phyloP scores from a whole-genome alignment of 2,888 invertebrate species.

The Chrysolina haemoptera region DNA sequence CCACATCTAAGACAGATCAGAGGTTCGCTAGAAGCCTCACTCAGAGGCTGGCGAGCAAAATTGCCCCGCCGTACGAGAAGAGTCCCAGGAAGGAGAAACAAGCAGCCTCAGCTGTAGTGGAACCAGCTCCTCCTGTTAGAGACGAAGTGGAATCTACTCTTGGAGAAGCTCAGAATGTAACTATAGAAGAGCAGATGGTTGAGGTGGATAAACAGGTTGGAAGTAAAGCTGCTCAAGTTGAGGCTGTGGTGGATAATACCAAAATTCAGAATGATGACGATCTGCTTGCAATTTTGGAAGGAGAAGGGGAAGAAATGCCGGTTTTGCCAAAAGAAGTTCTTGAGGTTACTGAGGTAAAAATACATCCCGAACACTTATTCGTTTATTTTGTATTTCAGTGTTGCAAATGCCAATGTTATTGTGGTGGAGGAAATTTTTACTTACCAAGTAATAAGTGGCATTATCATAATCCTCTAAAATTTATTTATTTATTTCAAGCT shows the following conservation, averaged over 20 bases:
- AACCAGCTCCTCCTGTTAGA: background rate
- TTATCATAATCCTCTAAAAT: too few relatives aligned
- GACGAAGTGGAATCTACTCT: slow-evolving; percentile 5
- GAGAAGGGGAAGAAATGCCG: slow-evolving; percentile 59
- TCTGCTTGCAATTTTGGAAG: slow-evolving; percentile 73
- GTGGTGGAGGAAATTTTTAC: too few relatives aligned
- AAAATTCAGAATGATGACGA: slow-evolving; percentile 71
- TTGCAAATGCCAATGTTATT: background rate
- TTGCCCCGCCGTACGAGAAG: slow-evolving; percentile 41
- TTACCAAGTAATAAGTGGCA: too few relatives aligned
- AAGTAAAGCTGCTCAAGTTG: background rate
- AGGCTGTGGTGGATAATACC: slow-evolving; percentile 22
- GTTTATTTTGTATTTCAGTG: background rate
- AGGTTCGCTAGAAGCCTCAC: slow-evolving; percentile 73
- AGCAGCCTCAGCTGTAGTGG: background rate
- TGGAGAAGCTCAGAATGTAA: background rate
- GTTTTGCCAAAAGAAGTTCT: slow-evolving; percentile 36
- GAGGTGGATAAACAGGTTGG: slow-evolving; percentile 36
- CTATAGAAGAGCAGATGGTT: background rate
- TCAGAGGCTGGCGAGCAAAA: slow-evolving; percentile 65
- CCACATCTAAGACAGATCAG: slow-evolving; percentile 68
- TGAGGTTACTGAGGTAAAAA: slow-evolving; percentile 22
- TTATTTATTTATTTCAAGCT: too few relatives aligned
- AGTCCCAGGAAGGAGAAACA: background rate
- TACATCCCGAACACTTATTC: background rate